These are phyloP conservation scores for Hipparchia semele DNA, from an alignment of 2,888 invertebrate genomes.

Conservation along the genomic window DNA sequence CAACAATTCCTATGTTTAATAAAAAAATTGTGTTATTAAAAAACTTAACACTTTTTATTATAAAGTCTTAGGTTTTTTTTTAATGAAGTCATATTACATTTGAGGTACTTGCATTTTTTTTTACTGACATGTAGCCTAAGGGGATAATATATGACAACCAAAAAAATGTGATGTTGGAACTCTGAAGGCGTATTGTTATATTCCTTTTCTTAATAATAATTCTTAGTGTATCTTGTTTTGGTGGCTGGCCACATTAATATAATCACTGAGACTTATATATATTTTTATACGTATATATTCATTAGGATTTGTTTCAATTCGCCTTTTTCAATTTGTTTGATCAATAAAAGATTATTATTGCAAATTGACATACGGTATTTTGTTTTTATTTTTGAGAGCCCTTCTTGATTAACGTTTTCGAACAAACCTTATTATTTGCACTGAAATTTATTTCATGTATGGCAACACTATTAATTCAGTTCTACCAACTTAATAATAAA, in stretches of 20 bases:
- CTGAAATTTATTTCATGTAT: background rate
- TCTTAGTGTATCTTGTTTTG: slow-evolving; percentile 54
- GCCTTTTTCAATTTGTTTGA: slow-evolving; percentile 77
- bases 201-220: slow-evolving; percentile 40
- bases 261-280: slow-evolving; percentile 61
- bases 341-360: slow-evolving; percentile 73
- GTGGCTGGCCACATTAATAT: slow-evolving; percentile 77
- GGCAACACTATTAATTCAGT: background rate
- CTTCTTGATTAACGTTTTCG: background rate
- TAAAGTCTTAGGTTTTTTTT: background rate
- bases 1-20: too few species aligned
- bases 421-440: background rate
- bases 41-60: too few species aligned
- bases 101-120: slow-evolving; percentile 17
- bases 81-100: slow-evolving; percentile 19
- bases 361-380: slow-evolving; percentile 65
- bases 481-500: background rate
- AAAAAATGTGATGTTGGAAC: slow-evolving; percentile 54
- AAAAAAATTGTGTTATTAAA: too few species aligned
- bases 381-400: slow-evolving; percentile 47
- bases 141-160: slow-evolving; percentile 50
- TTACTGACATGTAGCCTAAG: slow-evolving; percentile 43
- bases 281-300: slow-evolving; percentile 66
- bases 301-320: slow-evolving; percentile 64
- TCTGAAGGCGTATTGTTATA: slow-evolving; percentile 47